phyloP scores from a whole-genome alignment of 2,797 vertebrate species.

The Tamandua tetradactyla region DNA sequence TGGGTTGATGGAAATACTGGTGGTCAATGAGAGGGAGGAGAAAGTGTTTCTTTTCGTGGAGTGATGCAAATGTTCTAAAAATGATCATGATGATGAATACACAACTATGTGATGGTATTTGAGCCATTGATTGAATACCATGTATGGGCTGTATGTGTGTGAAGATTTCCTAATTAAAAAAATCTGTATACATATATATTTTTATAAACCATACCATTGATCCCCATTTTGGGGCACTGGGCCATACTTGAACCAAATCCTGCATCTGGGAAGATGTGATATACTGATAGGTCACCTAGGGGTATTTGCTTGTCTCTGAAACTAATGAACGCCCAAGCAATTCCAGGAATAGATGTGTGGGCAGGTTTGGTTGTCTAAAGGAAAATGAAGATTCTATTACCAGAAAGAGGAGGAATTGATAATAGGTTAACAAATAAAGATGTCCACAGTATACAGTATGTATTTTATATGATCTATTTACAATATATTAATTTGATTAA shows the following conservation, averaged over 20 bases:
- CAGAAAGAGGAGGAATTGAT: not conserved
- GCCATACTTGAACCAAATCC: not conserved
- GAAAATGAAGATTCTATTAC: not conserved
- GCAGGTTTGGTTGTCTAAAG: not conserved
- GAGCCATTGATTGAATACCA: too few species aligned
- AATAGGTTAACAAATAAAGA: not conserved
- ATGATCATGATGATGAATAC: too few species aligned
- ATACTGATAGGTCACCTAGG: not conserved
- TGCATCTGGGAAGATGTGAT: not conserved
- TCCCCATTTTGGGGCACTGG: not conserved
- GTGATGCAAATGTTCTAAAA: too few species aligned
- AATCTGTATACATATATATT: too few species aligned
- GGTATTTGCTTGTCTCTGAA: not conserved
- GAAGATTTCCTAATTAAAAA: too few species aligned
- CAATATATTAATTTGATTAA: not conserved
- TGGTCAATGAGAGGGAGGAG: too few species aligned
- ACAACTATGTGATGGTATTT: too few species aligned
- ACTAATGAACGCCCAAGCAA: not conserved
- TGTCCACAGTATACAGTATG: not conserved
- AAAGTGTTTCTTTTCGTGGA: too few species aligned
- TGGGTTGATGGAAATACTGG: too few species aligned
- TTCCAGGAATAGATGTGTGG: not conserved
- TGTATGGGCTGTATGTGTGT: too few species aligned
- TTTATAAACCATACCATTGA: not conserved
- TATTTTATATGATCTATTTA: slow-evolving; percentile 50